Percentiles rank a stretch among this genome's conserved stretches.
These are phyloP conservation scores for Macrobrachium rosenbergii DNA, from an alignment of 1,140 invertebrate species.

Conservation along the genomic window DNA sequence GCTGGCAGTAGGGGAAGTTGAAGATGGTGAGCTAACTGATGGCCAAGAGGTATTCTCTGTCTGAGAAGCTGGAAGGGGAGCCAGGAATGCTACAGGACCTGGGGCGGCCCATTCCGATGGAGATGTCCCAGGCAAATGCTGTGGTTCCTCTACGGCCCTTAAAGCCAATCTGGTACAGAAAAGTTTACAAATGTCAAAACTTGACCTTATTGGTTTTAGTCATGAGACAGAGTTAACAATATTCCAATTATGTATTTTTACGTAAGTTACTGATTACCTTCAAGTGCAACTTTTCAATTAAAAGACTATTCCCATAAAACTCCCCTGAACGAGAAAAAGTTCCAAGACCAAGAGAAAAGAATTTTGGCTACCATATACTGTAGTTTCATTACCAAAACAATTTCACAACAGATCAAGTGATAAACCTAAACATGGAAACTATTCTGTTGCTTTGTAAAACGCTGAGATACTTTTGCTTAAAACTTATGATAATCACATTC, in stretches of 20 bases:
- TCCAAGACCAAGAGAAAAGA: too few species aligned
- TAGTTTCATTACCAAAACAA: neutral
- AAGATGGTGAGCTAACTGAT: conserved; percentile 41
- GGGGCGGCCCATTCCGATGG: conserved; percentile 28
- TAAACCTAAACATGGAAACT: neutral
- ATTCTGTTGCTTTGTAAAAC: neutral
- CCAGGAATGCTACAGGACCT: conserved; percentile 54
- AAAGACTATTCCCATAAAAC: too few species aligned
- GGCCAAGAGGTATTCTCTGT: conserved; percentile 54
- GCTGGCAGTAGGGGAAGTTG: conserved; percentile 17
- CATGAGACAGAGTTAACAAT: neutral
- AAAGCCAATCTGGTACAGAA: conserved; percentile 36
- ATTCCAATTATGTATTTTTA: too few species aligned
- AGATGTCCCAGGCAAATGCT: conserved; percentile 37
- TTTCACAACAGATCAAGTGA: neutral
- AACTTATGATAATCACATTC: neutral
- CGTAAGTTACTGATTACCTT: too few species aligned
- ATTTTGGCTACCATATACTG: too few species aligned
- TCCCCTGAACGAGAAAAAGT: too few species aligned
- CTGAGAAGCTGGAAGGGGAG: conserved; percentile 55
- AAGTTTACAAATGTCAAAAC: neutral
- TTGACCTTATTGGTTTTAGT: neutral
- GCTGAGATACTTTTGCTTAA: neutral
- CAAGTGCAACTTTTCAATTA: too few species aligned
- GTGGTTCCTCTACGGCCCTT: conserved; percentile 34